A percentile compares a stretch with the other conserved stretches of the same genome.
Conservation (phyloP, 2,888 invertebrate species). For the Cyaniris semiargus region DNA sequence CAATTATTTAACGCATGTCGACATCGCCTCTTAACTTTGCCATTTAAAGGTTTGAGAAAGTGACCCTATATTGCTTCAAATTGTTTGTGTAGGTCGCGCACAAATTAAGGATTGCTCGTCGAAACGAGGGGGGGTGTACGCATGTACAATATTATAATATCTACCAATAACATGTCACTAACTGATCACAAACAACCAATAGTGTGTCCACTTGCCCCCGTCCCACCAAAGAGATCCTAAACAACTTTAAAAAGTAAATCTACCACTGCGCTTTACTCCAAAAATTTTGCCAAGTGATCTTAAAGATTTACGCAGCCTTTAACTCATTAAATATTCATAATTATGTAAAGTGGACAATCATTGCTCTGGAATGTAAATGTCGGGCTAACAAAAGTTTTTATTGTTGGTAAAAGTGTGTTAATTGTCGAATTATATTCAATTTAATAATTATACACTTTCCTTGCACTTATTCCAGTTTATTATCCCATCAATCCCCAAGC, state of each 20-base stretch:
- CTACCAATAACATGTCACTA: too few relatives aligned
- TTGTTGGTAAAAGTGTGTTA: neutral
- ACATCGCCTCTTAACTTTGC: conserved; percentile 13
- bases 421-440: neutral
- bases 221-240: neutral
- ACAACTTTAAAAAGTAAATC: too few relatives aligned
- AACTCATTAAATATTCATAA: neutral
- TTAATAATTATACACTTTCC: too few relatives aligned
- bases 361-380: conserved; percentile 7
- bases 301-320: neutral
- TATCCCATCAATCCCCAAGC: too few relatives aligned
- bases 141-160: too few relatives aligned
- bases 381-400: neutral
- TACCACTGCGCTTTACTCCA: neutral
- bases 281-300: too few relatives aligned
- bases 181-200: too few relatives aligned
- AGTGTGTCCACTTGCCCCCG: too few relatives aligned
- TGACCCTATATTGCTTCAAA: neutral
- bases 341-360: neutral
- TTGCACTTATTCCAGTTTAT: too few relatives aligned
- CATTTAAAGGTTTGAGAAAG: conserved; percentile 21
- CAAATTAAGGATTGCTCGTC: neutral
- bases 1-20: conserved; percentile 6
- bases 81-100: neutral
- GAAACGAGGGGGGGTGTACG: too few relatives aligned